phyloP scores from a whole-genome alignment of 2,113 vertebrate genomes.

The Coptodon bakossiorum region DNA sequence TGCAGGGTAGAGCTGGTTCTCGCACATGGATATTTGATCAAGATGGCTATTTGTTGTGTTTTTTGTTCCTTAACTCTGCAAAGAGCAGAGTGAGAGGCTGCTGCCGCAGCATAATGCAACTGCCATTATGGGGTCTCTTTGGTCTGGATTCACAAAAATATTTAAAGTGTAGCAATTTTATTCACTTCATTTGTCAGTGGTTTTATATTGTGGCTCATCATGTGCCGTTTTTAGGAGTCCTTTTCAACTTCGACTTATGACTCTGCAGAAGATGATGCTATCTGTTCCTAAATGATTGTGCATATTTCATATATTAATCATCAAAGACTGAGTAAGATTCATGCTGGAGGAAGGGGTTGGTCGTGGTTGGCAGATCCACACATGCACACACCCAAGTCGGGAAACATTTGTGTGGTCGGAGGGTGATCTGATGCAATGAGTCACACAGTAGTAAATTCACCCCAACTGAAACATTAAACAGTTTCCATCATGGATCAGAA shows the following conservation, averaged over 20 bases:
- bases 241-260: not conserved
- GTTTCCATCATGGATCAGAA: not conserved
- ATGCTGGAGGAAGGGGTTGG: not conserved
- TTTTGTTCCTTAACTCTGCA: not conserved
- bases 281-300: not conserved
- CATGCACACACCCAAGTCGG: not conserved
- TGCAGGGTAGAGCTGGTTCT: not conserved
- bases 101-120: not conserved
- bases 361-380: not conserved
- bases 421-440: constrained; percentile 1
- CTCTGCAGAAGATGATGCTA: not conserved
- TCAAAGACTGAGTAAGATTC: not conserved
- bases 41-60: not conserved
- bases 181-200: not conserved
- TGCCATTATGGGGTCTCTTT: not conserved
- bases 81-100: not conserved
- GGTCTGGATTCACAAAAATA: not conserved
- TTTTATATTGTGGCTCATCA: not conserved
- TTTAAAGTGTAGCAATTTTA: not conserved
- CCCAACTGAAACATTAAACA: not conserved
- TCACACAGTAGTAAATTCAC: not conserved
- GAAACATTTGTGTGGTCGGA: not conserved
- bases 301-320: constrained; percentile 19
- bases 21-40: not conserved
- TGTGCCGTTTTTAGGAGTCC: not conserved